phyloP scores from a whole-genome alignment of 2,888 invertebrate genomes.

The Heliconius ethilla region DNA sequence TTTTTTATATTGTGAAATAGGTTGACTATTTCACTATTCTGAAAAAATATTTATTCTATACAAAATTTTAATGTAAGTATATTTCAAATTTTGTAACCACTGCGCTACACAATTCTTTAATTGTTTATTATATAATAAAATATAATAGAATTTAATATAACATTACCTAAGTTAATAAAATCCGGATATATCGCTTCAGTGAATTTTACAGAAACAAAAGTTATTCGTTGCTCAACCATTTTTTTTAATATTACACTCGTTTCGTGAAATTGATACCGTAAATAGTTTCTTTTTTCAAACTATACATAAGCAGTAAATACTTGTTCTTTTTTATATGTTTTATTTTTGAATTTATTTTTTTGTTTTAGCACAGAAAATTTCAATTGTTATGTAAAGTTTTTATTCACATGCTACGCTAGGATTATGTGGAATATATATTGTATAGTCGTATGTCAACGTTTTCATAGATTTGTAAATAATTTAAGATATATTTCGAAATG shows the following conservation, averaged over 20 bases:
- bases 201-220: constrained; percentile 8
- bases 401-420: no score
- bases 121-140: constrained; percentile 13
- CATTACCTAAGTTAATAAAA: constrained; percentile 9
- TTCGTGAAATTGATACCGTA: not conserved
- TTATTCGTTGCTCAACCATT: not conserved
- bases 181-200: constrained; percentile 23
- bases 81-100: not conserved
- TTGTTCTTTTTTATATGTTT: not conserved
- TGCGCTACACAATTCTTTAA: not conserved
- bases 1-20: no score
- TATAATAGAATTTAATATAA: constrained; percentile 5
- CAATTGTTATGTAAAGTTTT: no score
- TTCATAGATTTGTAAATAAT: no score
- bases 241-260: not conserved
- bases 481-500: no score
- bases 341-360: no score
- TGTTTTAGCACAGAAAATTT: no score
- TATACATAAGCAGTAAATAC: not conserved
- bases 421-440: no score
- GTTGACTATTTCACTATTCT: not conserved
- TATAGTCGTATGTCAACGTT: no score
- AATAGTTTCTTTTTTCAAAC: not conserved
- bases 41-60: not conserved
- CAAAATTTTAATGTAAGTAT: not conserved